phyloP scores from a whole-genome alignment of 1,140 invertebrate species.

The Oscheius sp. region DNA sequence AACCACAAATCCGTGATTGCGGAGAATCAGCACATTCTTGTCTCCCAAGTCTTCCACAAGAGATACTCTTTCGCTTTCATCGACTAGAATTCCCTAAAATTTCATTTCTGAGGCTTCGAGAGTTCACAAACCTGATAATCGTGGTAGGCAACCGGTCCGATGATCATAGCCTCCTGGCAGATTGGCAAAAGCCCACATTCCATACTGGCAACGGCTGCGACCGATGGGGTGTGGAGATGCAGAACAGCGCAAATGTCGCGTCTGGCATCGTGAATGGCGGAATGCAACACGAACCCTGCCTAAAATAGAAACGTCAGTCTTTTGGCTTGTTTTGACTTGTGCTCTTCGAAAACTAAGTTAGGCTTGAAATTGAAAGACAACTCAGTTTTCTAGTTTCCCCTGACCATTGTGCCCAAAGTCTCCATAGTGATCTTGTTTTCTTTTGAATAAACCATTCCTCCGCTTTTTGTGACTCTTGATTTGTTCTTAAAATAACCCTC shows the following conservation, averaged over 20 bases:
- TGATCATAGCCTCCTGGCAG: constrained; percentile 64
- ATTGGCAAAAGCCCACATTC: constrained; percentile 66
- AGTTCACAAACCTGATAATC: constrained; percentile 60
- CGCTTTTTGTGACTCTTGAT: too few species aligned
- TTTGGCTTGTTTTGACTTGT: too few species aligned
- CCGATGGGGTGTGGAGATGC: constrained; percentile 84
- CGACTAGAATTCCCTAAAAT: constrained; percentile 62
- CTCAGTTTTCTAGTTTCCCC: too few species aligned
- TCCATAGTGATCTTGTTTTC: too few species aligned
- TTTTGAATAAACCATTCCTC: too few species aligned
- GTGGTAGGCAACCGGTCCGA: constrained; percentile 65
- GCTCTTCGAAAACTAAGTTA: too few species aligned
- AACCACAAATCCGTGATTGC: constrained; percentile 89
- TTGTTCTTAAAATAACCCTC: too few species aligned
- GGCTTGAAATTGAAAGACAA: too few species aligned
- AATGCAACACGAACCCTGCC: constrained; percentile 80
- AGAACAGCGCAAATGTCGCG: constrained; percentile 94
- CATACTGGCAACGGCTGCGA: constrained; percentile 74
- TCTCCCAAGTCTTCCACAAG: constrained; percentile 64
- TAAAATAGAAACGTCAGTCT: constrained; percentile 21
- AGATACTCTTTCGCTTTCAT: constrained; percentile 62
- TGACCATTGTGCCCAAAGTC: too few species aligned
- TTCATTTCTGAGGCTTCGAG: not conserved
- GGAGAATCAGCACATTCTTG: constrained; percentile 75
- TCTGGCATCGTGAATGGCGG: constrained; percentile 89